Conservation (phyloP, 2,888 invertebrate species). For the Suillia variegata region DNA sequence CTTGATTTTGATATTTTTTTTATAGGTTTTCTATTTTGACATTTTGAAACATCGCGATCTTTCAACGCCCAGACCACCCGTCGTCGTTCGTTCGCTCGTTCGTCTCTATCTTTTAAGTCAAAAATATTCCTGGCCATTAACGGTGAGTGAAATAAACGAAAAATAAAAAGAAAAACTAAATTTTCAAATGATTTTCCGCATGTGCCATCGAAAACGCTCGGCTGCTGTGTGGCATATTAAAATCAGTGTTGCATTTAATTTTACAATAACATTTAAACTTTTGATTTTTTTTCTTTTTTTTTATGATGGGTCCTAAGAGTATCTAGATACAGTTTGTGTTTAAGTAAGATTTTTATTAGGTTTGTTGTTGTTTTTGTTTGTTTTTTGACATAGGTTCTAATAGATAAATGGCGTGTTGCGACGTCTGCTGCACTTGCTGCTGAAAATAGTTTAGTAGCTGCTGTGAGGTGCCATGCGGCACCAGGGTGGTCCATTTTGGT, state of each 20-base stretch:
- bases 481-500: slow-evolving; percentile 1
- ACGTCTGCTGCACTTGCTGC: slow-evolving; percentile 2
- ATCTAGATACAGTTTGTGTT: not conserved
- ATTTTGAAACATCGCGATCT: no score
- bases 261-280: slow-evolving; percentile 2
- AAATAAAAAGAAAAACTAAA: no score
- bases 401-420: slow-evolving; percentile 2
- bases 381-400: no score
- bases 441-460: not conserved
- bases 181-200: no score
- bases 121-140: no score
- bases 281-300: not conserved
- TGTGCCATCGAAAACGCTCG: no score
- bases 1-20: no score
- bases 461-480: not conserved
- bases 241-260: slow-evolving; percentile 5
- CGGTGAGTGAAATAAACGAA: no score
- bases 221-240: not conserved
- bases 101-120: no score
- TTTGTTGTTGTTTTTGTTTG: not conserved
- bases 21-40: no score
- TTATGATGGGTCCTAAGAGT: not conserved
- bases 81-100: no score
- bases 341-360: not conserved
- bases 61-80: no score